phyloP scores from a whole-genome alignment of 2,797 vertebrate genomes.

The Mico argentatus region DNA sequence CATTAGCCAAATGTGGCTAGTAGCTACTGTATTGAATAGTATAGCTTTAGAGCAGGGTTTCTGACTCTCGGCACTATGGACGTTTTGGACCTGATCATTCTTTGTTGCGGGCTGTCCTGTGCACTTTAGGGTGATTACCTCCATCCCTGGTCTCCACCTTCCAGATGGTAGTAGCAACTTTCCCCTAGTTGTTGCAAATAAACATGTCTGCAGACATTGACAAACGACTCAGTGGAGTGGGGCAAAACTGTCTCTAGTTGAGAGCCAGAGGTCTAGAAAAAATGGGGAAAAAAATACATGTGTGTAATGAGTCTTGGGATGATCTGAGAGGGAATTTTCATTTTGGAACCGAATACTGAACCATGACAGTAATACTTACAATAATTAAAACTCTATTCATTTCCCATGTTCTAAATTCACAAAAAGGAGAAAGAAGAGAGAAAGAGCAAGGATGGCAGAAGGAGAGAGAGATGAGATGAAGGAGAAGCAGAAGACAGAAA shows the following conservation, averaged over 20 bases:
- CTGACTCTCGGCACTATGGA: not conserved
- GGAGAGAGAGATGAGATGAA: not conserved
- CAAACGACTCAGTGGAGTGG: not conserved
- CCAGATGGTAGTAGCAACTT: not conserved
- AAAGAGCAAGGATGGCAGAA: not conserved
- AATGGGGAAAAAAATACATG: not conserved
- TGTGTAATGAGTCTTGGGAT: not conserved
- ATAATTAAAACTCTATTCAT: not conserved
- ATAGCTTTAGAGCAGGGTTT: not conserved
- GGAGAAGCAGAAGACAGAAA: not conserved
- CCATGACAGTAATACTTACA: not conserved
- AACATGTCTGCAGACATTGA: not conserved
- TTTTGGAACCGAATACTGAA: slow-evolving; percentile 24
- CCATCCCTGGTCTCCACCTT: not conserved
- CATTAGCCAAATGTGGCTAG: not conserved
- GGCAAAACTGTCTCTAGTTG: not conserved
- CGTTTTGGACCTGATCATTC: not conserved
- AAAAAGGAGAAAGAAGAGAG: not conserved
- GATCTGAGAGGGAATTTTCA: not conserved
- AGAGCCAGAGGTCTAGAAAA: not conserved
- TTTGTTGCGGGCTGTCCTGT: not conserved
- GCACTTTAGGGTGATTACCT: not conserved
- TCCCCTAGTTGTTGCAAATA: not conserved
- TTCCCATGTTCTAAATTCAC: not conserved
- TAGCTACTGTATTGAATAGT: not conserved